Conservation (phyloP, 2,888 invertebrate genomes). For the Uropetala carovei region DNA sequence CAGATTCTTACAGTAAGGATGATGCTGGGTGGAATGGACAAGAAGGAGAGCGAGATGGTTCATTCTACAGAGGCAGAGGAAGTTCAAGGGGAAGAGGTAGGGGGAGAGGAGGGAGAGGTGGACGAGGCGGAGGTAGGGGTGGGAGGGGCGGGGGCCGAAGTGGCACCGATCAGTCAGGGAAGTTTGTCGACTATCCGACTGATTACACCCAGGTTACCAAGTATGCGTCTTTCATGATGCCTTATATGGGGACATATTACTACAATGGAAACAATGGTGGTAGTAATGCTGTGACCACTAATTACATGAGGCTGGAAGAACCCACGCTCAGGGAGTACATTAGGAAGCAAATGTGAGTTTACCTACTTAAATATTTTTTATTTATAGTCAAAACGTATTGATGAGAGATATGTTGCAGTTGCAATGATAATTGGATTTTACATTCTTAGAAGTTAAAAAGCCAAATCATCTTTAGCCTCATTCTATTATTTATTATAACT, state of each 20-base stretch:
- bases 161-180: constrained; percentile 73
- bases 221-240: constrained; percentile 74
- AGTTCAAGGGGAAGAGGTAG: constrained; percentile 71
- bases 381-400: neutral
- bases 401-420: neutral
- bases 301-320: constrained; percentile 79
- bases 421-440: constrained; percentile 63
- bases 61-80: constrained; percentile 68
- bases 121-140: constrained; percentile 74
- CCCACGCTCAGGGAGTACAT: constrained; percentile 88
- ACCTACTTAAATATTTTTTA: neutral
- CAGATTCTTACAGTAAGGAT: constrained; percentile 49
- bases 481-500: no score
- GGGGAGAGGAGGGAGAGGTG: constrained; percentile 73
- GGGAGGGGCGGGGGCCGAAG: constrained; percentile 77
- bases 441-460: no score
- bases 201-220: constrained; percentile 74
- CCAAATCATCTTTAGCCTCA: no score
- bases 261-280: constrained; percentile 70
- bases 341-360: constrained; percentile 92
- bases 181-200: constrained; percentile 76
- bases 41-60: constrained; percentile 55
- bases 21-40: constrained; percentile 50
- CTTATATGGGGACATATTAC: constrained; percentile 80
- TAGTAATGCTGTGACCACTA: constrained; percentile 76